A percentile compares a stretch with the other conserved stretches of the same genome.
phyloP scores from a whole-genome alignment of 2,797 vertebrate species.

The Huso huso region DNA sequence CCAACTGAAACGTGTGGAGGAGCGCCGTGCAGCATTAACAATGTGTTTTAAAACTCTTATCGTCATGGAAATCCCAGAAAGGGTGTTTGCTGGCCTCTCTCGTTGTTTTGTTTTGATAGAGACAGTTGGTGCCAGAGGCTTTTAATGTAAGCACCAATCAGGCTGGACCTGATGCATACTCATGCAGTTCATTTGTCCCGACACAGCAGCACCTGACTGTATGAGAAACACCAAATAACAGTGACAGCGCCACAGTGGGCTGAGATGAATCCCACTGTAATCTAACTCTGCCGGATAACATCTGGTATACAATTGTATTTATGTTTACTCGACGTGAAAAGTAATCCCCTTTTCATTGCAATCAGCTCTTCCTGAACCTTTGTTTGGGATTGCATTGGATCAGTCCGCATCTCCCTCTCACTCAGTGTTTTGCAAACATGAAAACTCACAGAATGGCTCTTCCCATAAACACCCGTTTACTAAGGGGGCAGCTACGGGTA shows the following conservation, averaged over 20 bases:
- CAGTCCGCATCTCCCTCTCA: constrained; percentile 16
- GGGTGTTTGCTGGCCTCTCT: neutral
- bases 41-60: neutral
- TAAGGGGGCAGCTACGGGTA: constrained; percentile 20
- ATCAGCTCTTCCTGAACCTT: constrained; percentile 22
- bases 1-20: neutral
- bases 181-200: constrained; percentile 8
- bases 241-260: constrained; percentile 12
- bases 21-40: neutral
- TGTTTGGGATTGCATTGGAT: constrained; percentile 17
- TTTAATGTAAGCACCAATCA: constrained; percentile 10
- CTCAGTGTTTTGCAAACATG: constrained; percentile 35
- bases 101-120: neutral
- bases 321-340: neutral
- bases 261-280: constrained; percentile 16
- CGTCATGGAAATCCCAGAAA: neutral
- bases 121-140: too few relatives aligned
- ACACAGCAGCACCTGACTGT: constrained; percentile 8
- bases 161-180: neutral
- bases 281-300: constrained; percentile 12
- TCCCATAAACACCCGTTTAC: constrained; percentile 27
- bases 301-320: constrained; percentile 11
- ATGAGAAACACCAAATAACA: constrained; percentile 3
- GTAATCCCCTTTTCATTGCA: constrained; percentile 1
- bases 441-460: constrained; percentile 29